A percentile compares a stretch with the other conserved stretches of the same genome.
phyloP scores from a whole-genome alignment of 2,888 invertebrate genomes.

The Troglohyphantes excavatus region DNA sequence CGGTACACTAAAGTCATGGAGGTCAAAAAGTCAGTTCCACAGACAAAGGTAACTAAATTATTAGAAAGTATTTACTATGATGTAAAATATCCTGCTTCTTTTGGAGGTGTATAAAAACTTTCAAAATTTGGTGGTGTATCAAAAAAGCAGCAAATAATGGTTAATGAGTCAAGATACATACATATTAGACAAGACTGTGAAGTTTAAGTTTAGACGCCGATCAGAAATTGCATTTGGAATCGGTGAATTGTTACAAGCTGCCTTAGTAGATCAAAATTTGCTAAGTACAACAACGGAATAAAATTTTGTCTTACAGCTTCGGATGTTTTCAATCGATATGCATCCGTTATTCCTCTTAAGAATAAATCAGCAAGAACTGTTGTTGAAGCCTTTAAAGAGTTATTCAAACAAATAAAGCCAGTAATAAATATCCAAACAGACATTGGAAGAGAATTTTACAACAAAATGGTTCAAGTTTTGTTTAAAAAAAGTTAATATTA shows the following conservation, averaged over 20 bases:
- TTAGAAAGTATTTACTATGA: slow-evolving; percentile 6
- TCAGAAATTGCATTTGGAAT: not conserved
- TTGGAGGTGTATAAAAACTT: not conserved
- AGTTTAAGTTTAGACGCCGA: not conserved
- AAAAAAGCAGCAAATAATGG: not conserved
- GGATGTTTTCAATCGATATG: slow-evolving; percentile 27
- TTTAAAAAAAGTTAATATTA: not conserved
- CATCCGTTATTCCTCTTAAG: not conserved
- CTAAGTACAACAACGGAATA: slow-evolving; percentile 8
- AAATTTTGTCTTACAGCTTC: slow-evolving; percentile 21
- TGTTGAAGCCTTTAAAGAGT: not conserved
- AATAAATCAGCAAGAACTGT: not conserved
- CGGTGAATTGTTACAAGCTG: slow-evolving; percentile 14
- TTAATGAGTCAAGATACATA: slow-evolving; percentile 20
- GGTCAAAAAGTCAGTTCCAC: too few species aligned
- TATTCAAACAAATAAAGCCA: not conserved
- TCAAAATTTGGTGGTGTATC: not conserved
- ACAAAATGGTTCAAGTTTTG: not conserved
- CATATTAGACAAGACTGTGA: not conserved
- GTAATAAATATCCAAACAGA: slow-evolving; percentile 27
- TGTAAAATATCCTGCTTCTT: slow-evolving; percentile 7
- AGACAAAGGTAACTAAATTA: not conserved
- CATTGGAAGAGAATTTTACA: not conserved
- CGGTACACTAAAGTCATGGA: too few species aligned
- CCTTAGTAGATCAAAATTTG: slow-evolving; percentile 6